Evolutionary conservation across 2,888 invertebrate genomes (phyloP).

Genomic region (Ditylenchus weischeri): DNA sequence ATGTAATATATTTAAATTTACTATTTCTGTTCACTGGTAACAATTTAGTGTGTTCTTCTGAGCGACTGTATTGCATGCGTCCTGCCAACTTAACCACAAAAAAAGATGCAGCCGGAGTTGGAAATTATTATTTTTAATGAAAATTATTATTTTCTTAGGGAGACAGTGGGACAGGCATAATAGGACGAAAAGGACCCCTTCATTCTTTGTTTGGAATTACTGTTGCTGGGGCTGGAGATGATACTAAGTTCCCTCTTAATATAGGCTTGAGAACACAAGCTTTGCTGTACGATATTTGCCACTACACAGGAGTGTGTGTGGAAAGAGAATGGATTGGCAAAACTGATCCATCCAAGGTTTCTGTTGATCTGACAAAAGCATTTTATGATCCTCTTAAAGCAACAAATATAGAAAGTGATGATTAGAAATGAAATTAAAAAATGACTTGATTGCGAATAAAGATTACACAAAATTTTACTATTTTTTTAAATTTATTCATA

Average conservation of each 20-base stretch:
- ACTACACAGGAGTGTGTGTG: constrained; percentile 10
- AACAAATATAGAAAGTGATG: no score
- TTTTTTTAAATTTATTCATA: no score
- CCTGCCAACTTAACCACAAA: neutral
- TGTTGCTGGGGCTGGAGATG: neutral
- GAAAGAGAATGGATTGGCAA: constrained; percentile 3
- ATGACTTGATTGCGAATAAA: no score
- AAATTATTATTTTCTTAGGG: neutral
- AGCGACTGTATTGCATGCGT: constrained; percentile 5
- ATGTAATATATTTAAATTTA: neutral
- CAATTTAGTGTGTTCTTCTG: constrained; percentile 1
- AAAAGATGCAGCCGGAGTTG: neutral
- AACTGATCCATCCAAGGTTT: neutral
- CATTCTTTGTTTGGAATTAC: neutral
- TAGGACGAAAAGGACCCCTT: neutral
- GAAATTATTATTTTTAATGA: no score
- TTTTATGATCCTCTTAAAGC: neutral
- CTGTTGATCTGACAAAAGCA: neutral
- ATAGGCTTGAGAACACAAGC: neutral
- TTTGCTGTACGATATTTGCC: constrained; percentile 1
- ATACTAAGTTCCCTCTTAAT: neutral
- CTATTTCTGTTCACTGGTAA: neutral
- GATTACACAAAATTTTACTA: no score
- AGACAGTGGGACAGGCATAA: constrained; percentile 1
- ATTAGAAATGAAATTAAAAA: no score